These are phyloP conservation scores for Leptodactylus fallax DNA, from an alignment of 2,797 vertebrate genomes.

Conservation along the genomic window DNA sequence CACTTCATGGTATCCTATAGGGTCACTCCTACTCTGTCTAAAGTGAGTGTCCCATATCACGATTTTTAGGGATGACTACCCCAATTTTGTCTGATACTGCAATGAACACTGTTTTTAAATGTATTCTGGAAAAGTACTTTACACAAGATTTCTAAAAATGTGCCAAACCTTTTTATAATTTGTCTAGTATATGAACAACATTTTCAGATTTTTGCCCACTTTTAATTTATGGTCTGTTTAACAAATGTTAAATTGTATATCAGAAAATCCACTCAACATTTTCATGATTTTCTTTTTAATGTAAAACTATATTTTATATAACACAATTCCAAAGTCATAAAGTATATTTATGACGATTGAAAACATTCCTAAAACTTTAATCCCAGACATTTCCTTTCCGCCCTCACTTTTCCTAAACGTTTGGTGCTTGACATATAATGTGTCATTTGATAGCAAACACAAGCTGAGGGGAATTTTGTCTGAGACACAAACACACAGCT, in stretches of 20 bases:
- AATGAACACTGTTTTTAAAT: too few relatives aligned
- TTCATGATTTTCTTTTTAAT: neutral
- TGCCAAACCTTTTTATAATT: neutral
- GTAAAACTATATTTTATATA: neutral
- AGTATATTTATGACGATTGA: constrained; percentile 41
- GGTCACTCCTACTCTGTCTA: too few relatives aligned
- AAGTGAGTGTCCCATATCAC: too few relatives aligned
- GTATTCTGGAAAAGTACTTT: neutral
- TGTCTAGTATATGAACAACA: neutral
- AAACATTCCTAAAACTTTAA: constrained; percentile 34
- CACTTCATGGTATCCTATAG: too few relatives aligned
- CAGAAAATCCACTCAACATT: neutral
- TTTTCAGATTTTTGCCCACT: neutral
- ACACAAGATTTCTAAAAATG: neutral
- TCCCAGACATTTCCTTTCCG: constrained; percentile 48
- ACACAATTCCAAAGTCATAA: neutral
- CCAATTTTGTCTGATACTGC: too few relatives aligned
- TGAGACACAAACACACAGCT: neutral
- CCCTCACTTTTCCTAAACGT: neutral
- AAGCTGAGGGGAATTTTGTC: constrained; percentile 28
- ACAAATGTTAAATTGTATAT: too few relatives aligned
- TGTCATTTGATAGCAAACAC: constrained; percentile 46
- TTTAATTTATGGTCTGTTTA: neutral
- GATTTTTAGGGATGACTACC: too few relatives aligned
- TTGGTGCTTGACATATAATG: constrained; percentile 27